phyloP scores from a whole-genome alignment of 1,140 invertebrate genomes.

The Globodera ellingtonae region DNA sequence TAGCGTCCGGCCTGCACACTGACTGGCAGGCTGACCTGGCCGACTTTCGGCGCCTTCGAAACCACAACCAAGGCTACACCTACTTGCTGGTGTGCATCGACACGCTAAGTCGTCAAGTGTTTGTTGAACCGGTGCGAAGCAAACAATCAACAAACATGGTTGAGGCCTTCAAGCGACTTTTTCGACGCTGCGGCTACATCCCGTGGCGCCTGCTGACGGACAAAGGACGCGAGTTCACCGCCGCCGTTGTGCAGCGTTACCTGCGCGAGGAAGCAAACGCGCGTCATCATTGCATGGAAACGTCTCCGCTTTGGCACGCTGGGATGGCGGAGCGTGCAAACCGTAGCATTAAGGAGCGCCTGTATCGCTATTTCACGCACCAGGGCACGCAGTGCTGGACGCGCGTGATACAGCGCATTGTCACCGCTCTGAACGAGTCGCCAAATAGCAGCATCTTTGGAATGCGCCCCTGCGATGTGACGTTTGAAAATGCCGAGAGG shows the following conservation, averaged over 20 bases:
- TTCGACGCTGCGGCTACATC: background rate
- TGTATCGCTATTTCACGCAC: slow-evolving; percentile 44
- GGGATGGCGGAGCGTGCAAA: slow-evolving; percentile 42
- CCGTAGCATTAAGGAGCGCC: slow-evolving; percentile 34
- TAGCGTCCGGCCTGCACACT: slow-evolving; percentile 32
- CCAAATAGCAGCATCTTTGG: slow-evolving; percentile 31
- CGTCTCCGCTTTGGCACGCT: slow-evolving; percentile 41
- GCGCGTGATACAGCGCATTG: slow-evolving; percentile 37
- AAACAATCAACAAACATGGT: slow-evolving; percentile 30
- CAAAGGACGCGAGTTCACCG: slow-evolving; percentile 35
- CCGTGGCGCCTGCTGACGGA: slow-evolving; percentile 41
- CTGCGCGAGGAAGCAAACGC: slow-evolving; percentile 40
- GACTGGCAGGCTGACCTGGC: slow-evolving; percentile 44
- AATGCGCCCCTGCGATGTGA: slow-evolving; percentile 33
- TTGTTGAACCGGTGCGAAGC: slow-evolving; percentile 31
- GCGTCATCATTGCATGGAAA: slow-evolving; percentile 7
- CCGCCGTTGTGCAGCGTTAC: slow-evolving; percentile 19
- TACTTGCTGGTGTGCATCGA: slow-evolving; percentile 43
- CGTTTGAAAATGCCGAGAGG: slow-evolving; percentile 21
- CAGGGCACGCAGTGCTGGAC: slow-evolving; percentile 39
- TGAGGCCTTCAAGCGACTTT: slow-evolving; percentile 30
- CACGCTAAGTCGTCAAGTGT: slow-evolving; percentile 37
- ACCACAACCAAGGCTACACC: slow-evolving; percentile 19
- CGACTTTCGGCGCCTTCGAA: slow-evolving; percentile 2
- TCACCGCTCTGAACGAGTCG: slow-evolving; percentile 35